Conservation (phyloP, 2,888 invertebrate genomes). For the Oasisia sp. region DNA sequence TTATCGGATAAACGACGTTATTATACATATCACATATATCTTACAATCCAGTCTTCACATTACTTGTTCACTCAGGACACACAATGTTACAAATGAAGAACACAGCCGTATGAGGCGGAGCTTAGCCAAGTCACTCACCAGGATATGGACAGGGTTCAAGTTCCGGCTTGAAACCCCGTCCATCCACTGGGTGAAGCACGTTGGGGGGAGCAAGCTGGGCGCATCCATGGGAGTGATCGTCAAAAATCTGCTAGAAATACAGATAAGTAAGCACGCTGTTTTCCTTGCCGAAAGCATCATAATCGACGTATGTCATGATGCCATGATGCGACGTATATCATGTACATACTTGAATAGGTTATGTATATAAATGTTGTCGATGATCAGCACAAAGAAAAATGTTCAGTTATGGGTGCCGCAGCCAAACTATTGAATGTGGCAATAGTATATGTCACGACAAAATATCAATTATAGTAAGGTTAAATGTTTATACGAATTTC, state of each 20-base stretch:
- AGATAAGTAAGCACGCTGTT: conserved; percentile 13
- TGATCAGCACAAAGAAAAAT: too few species aligned
- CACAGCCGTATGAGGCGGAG: conserved; percentile 22
- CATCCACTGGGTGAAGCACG: conserved; percentile 20
- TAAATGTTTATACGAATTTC: too few species aligned
- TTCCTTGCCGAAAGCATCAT: background rate
- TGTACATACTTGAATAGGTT: background rate
- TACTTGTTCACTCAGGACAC: background rate
- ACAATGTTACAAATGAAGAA: background rate
- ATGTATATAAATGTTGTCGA: too few species aligned
- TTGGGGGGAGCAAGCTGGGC: conserved; percentile 18
- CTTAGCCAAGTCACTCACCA: background rate
- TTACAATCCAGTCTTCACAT: background rate
- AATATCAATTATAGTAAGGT: too few species aligned
- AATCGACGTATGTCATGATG: background rate
- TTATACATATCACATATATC: background rate
- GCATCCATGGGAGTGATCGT: conserved; percentile 21
- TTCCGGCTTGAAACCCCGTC: conserved; percentile 20
- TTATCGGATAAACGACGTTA: too few species aligned
- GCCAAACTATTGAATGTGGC: too few species aligned
- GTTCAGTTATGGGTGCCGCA: too few species aligned
- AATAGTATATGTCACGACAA: too few species aligned
- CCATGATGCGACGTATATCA: background rate
- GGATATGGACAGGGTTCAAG: conserved; percentile 22
- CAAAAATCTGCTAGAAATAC: conserved; percentile 21